Conservation (phyloP, 1,140 invertebrate genomes). For the Camponotus floridanus region DNA sequence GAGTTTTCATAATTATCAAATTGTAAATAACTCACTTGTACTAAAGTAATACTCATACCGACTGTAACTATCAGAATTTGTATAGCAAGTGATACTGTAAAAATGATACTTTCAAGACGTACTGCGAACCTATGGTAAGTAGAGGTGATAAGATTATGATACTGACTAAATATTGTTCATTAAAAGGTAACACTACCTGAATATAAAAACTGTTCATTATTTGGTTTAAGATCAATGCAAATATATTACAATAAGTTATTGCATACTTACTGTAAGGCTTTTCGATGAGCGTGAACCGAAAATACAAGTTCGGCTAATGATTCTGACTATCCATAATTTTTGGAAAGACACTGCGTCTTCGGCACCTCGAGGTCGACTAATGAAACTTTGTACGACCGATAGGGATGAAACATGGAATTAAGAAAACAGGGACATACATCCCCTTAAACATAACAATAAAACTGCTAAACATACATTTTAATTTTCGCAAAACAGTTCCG, state of each 20-base stretch:
- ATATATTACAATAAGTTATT: not conserved
- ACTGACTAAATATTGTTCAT: not conserved
- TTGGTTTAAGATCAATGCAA: not conserved
- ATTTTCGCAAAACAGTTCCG: not conserved
- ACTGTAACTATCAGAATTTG: slow-evolving; percentile 11
- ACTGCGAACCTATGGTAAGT: not conserved
- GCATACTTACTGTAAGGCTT: slow-evolving; percentile 17
- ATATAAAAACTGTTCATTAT: not conserved
- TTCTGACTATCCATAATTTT: not conserved
- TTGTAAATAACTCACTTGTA: slow-evolving; percentile 20
- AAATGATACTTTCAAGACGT: slow-evolving; percentile 11
- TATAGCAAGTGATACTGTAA: not conserved
- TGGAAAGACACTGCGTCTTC: not conserved
- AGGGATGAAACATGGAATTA: not conserved
- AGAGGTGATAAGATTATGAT: not conserved
- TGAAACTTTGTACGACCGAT: not conserved
- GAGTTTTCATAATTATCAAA: not conserved
- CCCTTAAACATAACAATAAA: too few relatives aligned
- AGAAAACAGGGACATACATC: not conserved
- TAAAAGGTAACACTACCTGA: not conserved
- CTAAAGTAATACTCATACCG: slow-evolving; percentile 20
- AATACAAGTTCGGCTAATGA: not conserved
- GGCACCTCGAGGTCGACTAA: not conserved
- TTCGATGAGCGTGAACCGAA: slow-evolving; percentile 4
- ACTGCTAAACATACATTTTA: not conserved